Conservation (phyloP, 2,797 vertebrate genomes). For the Chelmon rostratus region DNA sequence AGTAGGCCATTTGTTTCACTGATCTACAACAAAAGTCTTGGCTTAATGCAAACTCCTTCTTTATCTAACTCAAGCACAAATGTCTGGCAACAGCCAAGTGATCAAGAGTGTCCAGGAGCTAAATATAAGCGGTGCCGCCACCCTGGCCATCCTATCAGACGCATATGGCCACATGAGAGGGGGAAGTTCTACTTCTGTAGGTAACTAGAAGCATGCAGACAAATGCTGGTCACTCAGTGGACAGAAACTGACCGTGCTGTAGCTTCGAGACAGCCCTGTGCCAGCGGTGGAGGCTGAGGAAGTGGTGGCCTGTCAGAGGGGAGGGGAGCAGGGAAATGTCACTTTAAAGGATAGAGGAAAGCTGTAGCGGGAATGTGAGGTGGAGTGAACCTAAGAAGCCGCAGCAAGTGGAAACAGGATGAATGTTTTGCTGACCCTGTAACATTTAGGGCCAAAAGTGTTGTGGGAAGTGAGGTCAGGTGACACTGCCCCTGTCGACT, state of each 20-base stretch:
- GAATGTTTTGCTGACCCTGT: constrained; percentile 49
- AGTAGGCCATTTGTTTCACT: constrained; percentile 24
- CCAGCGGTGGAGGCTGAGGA: constrained; percentile 84
- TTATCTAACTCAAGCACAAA: constrained; percentile 53
- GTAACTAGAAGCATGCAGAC: constrained; percentile 47
- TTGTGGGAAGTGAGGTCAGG: constrained; percentile 24
- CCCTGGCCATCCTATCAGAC: constrained; percentile 57
- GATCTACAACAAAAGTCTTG: constrained; percentile 41
- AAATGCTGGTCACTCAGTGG: constrained; percentile 36
- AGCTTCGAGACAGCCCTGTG: constrained; percentile 89
- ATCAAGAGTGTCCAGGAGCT: constrained; percentile 47
- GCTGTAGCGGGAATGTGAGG: constrained; percentile 40
- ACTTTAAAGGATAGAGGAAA: constrained; percentile 56
- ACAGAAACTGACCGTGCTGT: constrained; percentile 91
- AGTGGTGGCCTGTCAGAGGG: constrained; percentile 81
- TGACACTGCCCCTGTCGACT: constrained; percentile 80
- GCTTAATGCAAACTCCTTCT: constrained; percentile 26
- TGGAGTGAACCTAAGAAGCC: constrained; percentile 33
- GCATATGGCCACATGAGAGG: constrained; percentile 25
- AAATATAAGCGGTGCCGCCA: constrained; percentile 65
- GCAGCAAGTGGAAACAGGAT: constrained; percentile 58
- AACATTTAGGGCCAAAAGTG: constrained; percentile 30
- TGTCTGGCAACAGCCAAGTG: constrained; percentile 39
- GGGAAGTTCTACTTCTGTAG: constrained; percentile 48
- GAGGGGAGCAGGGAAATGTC: constrained; percentile 55